Conservation (phyloP, 1,140 invertebrate genomes). For the Probaryconus sp. region DNA sequence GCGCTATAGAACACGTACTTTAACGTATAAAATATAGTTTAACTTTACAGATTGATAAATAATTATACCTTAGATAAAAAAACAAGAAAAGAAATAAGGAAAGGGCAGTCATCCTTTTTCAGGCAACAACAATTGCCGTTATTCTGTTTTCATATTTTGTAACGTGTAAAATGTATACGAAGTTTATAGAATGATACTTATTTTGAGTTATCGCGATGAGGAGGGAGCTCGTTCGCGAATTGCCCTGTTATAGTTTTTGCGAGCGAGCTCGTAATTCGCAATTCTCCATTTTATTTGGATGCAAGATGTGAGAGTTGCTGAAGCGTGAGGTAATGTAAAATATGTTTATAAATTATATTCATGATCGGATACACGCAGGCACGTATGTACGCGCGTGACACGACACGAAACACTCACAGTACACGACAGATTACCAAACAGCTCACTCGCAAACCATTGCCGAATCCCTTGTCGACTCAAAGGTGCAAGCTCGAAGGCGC, state of each 20-base stretch:
- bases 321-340: slow-evolving; percentile 36
- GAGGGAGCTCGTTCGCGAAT: slow-evolving; percentile 3
- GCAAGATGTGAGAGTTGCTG: slow-evolving; percentile 9
- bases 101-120: too few relatives aligned
- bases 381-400: slow-evolving; percentile 28
- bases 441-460: neutral
- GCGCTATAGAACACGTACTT: slow-evolving; percentile 30
- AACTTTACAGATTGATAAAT: slow-evolving; percentile 27
- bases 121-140: slow-evolving; percentile 3
- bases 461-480: slow-evolving; percentile 70
- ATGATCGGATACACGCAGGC: slow-evolving; percentile 39
- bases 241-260: too few relatives aligned
- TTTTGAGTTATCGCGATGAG: slow-evolving; percentile 24
- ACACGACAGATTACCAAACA: neutral
- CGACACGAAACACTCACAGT: slow-evolving; percentile 12
- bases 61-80: slow-evolving; percentile 29
- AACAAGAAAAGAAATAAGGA: slow-evolving; percentile 2
- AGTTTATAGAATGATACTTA: neutral
- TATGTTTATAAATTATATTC: slow-evolving; percentile 46
- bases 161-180: slow-evolving; percentile 34
- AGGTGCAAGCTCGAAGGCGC: slow-evolving; percentile 45
- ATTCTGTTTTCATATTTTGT: slow-evolving; percentile 43
- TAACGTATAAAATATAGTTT: slow-evolving; percentile 39
- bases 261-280: slow-evolving; percentile 1
- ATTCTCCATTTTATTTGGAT: slow-evolving; percentile 26